Conservation (phyloP, 2,888 invertebrate genomes). For the Caenorhabditis angaria region DNA sequence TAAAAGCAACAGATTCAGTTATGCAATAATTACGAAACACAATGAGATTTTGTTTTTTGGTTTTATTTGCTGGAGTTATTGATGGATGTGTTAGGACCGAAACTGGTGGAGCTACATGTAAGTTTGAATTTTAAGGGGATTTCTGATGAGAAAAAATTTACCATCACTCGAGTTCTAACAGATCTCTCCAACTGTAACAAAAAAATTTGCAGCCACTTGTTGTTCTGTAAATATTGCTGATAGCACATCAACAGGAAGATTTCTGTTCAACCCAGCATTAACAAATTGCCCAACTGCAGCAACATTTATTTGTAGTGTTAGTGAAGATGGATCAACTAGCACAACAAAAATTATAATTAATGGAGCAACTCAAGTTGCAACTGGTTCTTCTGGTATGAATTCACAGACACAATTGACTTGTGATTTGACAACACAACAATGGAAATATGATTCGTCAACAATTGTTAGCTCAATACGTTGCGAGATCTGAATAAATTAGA, state of each 20-base stretch:
- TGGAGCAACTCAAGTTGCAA: not conserved
- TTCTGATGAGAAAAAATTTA: too few relatives aligned
- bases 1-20: not conserved
- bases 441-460: not conserved
- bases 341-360: constrained; percentile 6
- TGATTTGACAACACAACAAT: not conserved
- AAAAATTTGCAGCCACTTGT: constrained; percentile 5
- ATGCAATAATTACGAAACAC: not conserved
- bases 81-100: not conserved
- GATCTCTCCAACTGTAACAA: not conserved
- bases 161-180: not conserved
- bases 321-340: constrained; percentile 5
- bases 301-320: constrained; percentile 8
- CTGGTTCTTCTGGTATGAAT: not conserved
- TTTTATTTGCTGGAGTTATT: not conserved
- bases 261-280: constrained; percentile 12
- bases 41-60: not conserved
- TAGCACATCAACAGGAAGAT: constrained; percentile 5
- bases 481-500: not conserved
- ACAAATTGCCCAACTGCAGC: constrained; percentile 9
- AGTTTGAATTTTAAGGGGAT: too few relatives aligned
- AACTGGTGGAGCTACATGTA: too few relatives aligned
- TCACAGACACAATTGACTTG: not conserved
- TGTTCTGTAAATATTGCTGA: constrained; percentile 7
- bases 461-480: not conserved